Evolutionary conservation across 2,797 vertebrate species (phyloP).

Genomic region (Triplophysa yarkandensis): DNA sequence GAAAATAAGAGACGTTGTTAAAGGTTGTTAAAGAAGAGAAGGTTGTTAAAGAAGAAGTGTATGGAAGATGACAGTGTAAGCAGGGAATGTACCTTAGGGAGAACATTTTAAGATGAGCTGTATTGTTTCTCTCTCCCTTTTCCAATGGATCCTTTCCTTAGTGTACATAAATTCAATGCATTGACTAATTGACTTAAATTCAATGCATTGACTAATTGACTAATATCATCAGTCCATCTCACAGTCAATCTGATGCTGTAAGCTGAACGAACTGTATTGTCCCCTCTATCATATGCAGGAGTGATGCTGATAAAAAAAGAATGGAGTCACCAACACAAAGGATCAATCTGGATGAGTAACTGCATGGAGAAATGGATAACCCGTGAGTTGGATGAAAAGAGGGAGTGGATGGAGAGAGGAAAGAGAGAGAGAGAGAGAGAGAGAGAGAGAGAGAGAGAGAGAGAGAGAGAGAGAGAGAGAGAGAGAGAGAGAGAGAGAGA

Average conservation of each 20-base stretch:
- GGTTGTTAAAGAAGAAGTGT: neutral
- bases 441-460: slow-evolving; percentile 36
- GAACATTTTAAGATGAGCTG: slow-evolving; percentile 14
- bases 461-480: slow-evolving; percentile 53
- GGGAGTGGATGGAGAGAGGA: slow-evolving; percentile 40
- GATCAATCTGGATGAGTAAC: slow-evolving; percentile 22
- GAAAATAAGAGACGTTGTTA: neutral
- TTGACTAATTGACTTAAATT: slow-evolving; percentile 5
- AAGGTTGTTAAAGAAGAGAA: neutral
- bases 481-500: slow-evolving; percentile 37
- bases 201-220: neutral
- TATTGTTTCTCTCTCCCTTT: neutral
- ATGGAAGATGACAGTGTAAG: neutral
- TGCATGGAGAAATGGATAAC: slow-evolving; percentile 32
- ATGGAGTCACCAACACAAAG: neutral
- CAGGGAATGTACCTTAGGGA: slow-evolving; percentile 9
- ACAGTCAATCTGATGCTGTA: slow-evolving; percentile 27
- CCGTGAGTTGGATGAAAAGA: slow-evolving; percentile 28
- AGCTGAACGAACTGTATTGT: slow-evolving; percentile 33
- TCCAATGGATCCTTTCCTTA: neutral
- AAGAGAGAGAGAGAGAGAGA: slow-evolving; percentile 34
- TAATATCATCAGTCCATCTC: slow-evolving; percentile 55
- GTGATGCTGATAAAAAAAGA: slow-evolving; percentile 30
- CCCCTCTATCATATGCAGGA: slow-evolving; percentile 5
- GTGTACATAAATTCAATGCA: neutral